Evolutionary conservation across 2,113 vertebrate genomes (phyloP).

Genomic region (Elaphurus davidianus): DNA sequence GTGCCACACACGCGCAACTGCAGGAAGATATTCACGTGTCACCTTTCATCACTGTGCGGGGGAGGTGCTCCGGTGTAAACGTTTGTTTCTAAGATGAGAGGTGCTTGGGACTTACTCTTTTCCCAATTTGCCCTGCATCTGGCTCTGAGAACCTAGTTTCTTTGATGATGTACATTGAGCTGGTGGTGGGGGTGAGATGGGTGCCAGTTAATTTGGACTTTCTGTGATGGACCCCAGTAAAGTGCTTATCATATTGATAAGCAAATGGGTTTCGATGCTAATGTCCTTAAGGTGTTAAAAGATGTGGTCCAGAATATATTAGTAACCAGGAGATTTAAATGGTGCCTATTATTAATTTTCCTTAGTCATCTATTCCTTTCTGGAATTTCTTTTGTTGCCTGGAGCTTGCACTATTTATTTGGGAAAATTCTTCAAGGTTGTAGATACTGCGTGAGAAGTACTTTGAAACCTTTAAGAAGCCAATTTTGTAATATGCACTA

Average conservation of each 20-base stretch:
- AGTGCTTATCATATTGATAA: neutral
- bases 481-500: neutral
- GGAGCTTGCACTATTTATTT: slow-evolving; percentile 1
- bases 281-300: slow-evolving; percentile 9
- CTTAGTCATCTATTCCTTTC: slow-evolving; percentile 61
- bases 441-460: neutral
- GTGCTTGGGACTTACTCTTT: neutral
- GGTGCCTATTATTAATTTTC: slow-evolving; percentile 54
- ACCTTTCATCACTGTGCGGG: neutral
- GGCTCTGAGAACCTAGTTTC: neutral
- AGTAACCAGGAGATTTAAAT: slow-evolving; percentile 23
- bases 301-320: neutral
- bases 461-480: slow-evolving; percentile 26
- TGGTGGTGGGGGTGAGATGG: neutral
- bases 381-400: slow-evolving; percentile 27
- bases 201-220: neutral
- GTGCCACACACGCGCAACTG: neutral
- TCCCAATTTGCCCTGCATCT: neutral
- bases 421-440: neutral
- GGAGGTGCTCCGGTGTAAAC: neutral
- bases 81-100: neutral
- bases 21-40: neutral
- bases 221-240: neutral
- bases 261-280: neutral
- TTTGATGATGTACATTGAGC: neutral